phyloP scores from a whole-genome alignment of 2,113 vertebrate species.

The Lota lota region DNA sequence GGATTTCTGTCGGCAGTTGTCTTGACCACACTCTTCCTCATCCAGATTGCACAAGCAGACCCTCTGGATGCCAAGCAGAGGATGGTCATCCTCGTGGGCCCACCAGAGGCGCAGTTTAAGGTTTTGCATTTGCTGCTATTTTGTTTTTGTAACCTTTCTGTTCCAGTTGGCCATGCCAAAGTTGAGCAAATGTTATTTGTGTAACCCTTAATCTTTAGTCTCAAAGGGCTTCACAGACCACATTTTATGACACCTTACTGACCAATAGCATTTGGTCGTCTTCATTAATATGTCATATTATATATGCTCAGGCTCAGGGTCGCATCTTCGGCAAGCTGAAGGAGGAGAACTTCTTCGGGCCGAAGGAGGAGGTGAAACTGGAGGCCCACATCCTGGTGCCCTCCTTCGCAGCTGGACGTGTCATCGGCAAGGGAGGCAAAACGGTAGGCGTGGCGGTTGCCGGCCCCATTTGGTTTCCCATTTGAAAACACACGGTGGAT shows the following conservation, averaged over 20 bases:
- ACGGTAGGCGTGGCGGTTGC: slow-evolving; percentile 70
- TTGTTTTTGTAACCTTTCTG: too few species aligned
- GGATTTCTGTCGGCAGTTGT: not conserved
- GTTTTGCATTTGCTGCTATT: slow-evolving; percentile 51
- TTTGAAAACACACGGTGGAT: not conserved
- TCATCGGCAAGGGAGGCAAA: slow-evolving; percentile 98
- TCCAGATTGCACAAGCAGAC: slow-evolving; percentile 93
- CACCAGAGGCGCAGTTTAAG: slow-evolving; percentile 99
- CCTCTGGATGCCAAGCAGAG: slow-evolving; percentile 90
- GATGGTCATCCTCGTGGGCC: slow-evolving; percentile 95
- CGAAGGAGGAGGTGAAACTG: slow-evolving; percentile 97
- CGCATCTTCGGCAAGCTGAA: slow-evolving; percentile 94
- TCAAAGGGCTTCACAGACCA: too few species aligned
- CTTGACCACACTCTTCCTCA: not conserved
- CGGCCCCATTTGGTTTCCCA: too few species aligned
- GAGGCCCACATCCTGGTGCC: slow-evolving; percentile 98
- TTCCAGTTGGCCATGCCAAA: too few species aligned
- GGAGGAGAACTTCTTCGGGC: slow-evolving; percentile 98
- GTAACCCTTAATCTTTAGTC: too few species aligned
- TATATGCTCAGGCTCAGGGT: slow-evolving; percentile 83
- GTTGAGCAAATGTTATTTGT: too few species aligned
- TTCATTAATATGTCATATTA: not conserved
- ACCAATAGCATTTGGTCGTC: too few species aligned
- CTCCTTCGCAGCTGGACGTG: slow-evolving; percentile 93
- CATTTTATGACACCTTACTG: too few species aligned